Evolutionary conservation across 2,113 vertebrate genomes (phyloP).

Genomic region (Verasper variegatus): DNA sequence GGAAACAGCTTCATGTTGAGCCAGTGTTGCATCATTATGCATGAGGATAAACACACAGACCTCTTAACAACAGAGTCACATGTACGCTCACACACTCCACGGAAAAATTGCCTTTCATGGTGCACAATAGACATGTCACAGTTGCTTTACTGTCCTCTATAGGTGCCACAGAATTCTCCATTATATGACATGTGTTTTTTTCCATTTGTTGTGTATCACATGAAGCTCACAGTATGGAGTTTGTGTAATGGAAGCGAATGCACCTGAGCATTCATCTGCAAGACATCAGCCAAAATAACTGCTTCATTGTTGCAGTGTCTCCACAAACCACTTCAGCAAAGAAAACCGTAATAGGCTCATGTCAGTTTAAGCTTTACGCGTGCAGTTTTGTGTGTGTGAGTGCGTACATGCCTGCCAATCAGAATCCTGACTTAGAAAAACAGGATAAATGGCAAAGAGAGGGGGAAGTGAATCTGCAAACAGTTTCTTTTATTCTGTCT

Average conservation of each 20-base stretch:
- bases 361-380: constrained; percentile 32
- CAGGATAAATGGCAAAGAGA: constrained; percentile 18
- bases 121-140: neutral
- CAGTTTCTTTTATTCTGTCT: constrained; percentile 54
- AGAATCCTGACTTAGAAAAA: constrained; percentile 15
- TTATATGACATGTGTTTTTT: constrained; percentile 8
- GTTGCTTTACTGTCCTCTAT: constrained; percentile 14
- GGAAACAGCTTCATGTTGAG: constrained; percentile 17
- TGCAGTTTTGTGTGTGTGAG: constrained; percentile 17
- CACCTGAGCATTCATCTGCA: constrained; percentile 39
- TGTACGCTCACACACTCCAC: neutral
- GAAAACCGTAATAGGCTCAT: constrained; percentile 37
- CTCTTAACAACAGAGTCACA: constrained; percentile 10
- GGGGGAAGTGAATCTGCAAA: constrained; percentile 70
- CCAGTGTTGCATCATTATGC: neutral
- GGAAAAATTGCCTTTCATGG: constrained; percentile 3
- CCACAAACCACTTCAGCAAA: constrained; percentile 34
- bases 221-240: constrained; percentile 5
- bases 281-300: constrained; percentile 41
- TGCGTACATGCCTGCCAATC: constrained; percentile 29
- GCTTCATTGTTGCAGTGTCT: constrained; percentile 24
- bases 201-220: constrained; percentile 5
- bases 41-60: constrained; percentile 1
- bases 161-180: neutral
- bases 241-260: constrained; percentile 19